Evolutionary conservation across 2,113 vertebrate species (phyloP).

Genomic region (Vicugna pacos): DNA sequence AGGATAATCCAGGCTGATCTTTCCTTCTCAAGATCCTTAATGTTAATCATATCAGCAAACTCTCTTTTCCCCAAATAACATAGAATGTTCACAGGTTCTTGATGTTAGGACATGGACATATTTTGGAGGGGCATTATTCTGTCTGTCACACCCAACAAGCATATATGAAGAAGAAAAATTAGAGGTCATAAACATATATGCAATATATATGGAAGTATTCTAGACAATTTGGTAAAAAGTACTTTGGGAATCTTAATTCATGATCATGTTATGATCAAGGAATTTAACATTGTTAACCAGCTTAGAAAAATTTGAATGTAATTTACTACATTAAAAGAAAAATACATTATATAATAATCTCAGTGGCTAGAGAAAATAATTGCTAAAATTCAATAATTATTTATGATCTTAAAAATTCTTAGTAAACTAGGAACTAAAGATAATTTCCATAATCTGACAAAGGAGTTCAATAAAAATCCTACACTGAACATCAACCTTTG

Average conservation of each 20-base stretch:
- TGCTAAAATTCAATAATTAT: background rate
- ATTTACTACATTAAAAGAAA: background rate
- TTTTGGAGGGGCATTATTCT: background rate
- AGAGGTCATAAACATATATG: background rate
- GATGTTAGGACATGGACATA: background rate
- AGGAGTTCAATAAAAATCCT: background rate
- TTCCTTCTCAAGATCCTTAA: background rate
- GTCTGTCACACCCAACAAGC: background rate
- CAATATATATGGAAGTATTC: background rate
- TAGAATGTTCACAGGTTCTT: background rate
- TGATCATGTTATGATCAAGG: background rate
- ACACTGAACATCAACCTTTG: background rate
- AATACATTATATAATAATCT: background rate
- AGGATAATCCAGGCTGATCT: background rate
- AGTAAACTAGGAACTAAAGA: background rate
- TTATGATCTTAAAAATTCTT: background rate
- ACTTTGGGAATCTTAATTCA: background rate
- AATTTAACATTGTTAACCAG: background rate
- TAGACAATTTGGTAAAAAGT: background rate
- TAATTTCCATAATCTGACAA: background rate
- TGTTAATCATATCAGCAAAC: background rate
- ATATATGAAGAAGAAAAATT: background rate
- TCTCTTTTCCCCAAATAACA: background rate
- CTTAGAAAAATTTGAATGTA: background rate
- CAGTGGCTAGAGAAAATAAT: background rate